These are phyloP conservation scores for Cydia splendana DNA, from an alignment of 1,140 invertebrate species.

Conservation along the genomic window DNA sequence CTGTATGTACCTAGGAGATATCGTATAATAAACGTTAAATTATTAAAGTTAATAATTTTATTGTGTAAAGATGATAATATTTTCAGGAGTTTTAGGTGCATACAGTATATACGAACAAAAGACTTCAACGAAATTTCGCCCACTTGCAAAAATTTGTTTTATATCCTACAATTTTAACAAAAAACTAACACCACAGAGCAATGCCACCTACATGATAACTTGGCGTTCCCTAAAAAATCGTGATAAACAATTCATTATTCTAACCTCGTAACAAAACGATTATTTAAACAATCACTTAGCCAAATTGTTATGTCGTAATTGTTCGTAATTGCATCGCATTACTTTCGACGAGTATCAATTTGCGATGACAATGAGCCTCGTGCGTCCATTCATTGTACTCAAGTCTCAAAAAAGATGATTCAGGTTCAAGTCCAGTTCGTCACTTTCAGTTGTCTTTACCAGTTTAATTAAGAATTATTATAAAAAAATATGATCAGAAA, in stretches of 20 bases:
- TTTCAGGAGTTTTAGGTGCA: no score
- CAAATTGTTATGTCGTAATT: conserved; percentile 46
- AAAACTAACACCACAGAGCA: background rate
- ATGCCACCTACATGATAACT: conserved; percentile 6
- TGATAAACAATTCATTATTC: conserved; percentile 30
- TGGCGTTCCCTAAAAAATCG: conserved; percentile 32
- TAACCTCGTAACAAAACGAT: conserved; percentile 31
- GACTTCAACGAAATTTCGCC: background rate
- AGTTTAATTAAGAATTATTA: background rate
- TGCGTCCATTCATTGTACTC: conserved; percentile 45
- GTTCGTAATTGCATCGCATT: conserved; percentile 41
- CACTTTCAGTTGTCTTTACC: background rate
- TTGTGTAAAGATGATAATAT: no score
- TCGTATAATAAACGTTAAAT: no score
- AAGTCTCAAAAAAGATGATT: conserved; percentile 36
- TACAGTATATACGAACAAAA: background rate
- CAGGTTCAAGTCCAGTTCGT: background rate
- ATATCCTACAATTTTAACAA: background rate
- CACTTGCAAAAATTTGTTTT: background rate
- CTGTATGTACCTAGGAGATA: no score
- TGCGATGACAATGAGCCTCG: conserved; percentile 46
- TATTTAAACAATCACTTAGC: conserved; percentile 38
- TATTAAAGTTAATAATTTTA: no score
- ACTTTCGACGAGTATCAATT: conserved; percentile 47
- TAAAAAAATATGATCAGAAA: no score